Base-by-base conservation (phyloP, 2,113 vertebrate species). In the Neolamprologus tretocephalus region DNA sequence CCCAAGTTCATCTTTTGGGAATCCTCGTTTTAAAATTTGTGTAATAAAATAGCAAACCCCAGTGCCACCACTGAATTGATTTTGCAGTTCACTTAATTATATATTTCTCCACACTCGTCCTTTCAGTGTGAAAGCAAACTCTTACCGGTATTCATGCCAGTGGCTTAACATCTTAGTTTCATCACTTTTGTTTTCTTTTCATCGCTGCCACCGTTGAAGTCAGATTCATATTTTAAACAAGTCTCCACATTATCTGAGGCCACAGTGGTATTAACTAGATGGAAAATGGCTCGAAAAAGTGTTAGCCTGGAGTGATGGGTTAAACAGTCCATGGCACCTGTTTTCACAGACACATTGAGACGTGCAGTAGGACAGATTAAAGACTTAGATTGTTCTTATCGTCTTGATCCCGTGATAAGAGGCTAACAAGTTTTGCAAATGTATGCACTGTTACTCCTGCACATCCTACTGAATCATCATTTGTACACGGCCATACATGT, bases 381-480 rank as follows among this genome's bases (percentile, higher is more conserved):
- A 90, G 91, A 85, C 84, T 93, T 84, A 90, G 12, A 87, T 85
- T 86, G 71, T 78, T 83, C 84, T 95, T 93, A 94, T 93, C 85
- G 86, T 35, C 54, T 82, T 93, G 89, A 95, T 95, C 93, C 87
- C 35, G 28, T 71, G 55, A 92, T 95, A 96, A 96, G 95, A 94
- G 82, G 93, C 93, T 95, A 90, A 92, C 40, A 54, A 4, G 26
- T 94, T 94, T 83, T 93, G 91, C 90, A 91, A 88, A 94, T 90
- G 90, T 93, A 92, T 84, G 90, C 91, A 92, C 23, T 68, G 47
- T 75, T 83, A n/a, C 51, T 63, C 8, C 19, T 17, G 42, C 79
- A 58, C 83, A 83, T 80, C 82, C 58, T 17, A 19, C 63, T 53
- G 21, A 82, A 79, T 80, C 75, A n/a, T 35, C 17, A 40, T 42